Conservation (phyloP, 2,888 invertebrate species). For the Amphipoea lucens region DNA sequence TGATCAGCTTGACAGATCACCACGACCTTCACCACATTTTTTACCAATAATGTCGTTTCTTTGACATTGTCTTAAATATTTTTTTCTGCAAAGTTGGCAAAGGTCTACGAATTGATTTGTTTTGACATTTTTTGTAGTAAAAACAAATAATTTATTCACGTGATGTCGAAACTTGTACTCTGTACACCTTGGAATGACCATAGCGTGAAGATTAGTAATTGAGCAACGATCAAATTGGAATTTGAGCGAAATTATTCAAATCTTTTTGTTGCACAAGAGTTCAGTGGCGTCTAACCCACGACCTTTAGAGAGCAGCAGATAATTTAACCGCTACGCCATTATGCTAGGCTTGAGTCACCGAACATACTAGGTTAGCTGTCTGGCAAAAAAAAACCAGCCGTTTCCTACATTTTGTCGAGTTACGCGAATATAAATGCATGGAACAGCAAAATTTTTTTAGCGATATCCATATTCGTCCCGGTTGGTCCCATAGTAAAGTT, state of each 20-base stretch:
- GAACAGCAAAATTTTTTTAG: not conserved
- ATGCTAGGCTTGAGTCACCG: conserved; percentile 2
- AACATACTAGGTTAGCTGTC: not conserved
- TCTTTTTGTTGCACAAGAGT: conserved; percentile 20
- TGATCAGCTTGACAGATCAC: not conserved
- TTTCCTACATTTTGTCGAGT: not conserved
- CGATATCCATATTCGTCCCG: not conserved
- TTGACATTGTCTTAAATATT: conserved; percentile 43
- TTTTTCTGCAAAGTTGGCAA: conserved; percentile 24
- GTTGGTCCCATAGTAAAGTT: not conserved
- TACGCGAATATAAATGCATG: not conserved
- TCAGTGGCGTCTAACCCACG: not conserved
- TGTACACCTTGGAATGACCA: not conserved
- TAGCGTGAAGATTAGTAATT: conserved; percentile 31
- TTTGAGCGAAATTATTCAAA: conserved; percentile 9
- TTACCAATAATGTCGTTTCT: conserved; percentile 30
- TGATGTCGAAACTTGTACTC: conserved; percentile 2
- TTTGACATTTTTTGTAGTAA: conserved; percentile 16
- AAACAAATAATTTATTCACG: conserved; percentile 12
- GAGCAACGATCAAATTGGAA: conserved; percentile 15
- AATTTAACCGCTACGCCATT: not conserved
- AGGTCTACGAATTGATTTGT: conserved; percentile 20
- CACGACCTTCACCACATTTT: conserved; percentile 28
- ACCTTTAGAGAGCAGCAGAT: conserved; percentile 8
- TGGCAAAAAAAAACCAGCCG: not conserved